Evolutionary conservation across 1,140 invertebrate genomes (phyloP), one percentile per base, ranked within the genome.

Genomic region (Babylonia areolata): DNA sequence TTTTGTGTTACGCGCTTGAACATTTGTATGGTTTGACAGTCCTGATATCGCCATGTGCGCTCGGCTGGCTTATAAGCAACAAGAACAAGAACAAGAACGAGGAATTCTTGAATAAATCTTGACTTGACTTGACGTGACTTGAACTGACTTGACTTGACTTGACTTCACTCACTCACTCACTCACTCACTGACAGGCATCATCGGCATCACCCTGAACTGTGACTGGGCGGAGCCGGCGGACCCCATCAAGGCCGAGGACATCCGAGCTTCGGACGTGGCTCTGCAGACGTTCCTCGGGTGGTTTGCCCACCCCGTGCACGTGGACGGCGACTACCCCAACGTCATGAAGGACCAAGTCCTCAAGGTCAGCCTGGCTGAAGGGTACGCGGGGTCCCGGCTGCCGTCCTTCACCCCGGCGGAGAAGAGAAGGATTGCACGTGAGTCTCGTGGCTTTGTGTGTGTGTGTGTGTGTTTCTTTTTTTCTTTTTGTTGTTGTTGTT

Each of bases 311-410:
- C 92, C 93, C 17, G 91, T 94, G 39, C 92, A 90, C 71, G 90
- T 90, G 33, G 87, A 93, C 73, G 93, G 93, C n/a, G 90, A 93
- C 84, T 94, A 94, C 85, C 94, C 94, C 2, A 82, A 88, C 6
- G 88, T 94, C 11, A 89, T 92, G 89, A 91, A 90, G 71, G 73
- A 85, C 3, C 86, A 83, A 31, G 86, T 93, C 0, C 64, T 3
- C 11, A 87, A 88, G n/a, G 89, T 90, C 64, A 91, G 89, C 58
- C 78, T 81, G 31, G 51, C 71, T 23, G 87, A 91, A 80, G 89
- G 90, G 5, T 78, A 81, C 3, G 79, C 80, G 15, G 77, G 84
- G 33, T 92, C 92, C n/a, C 85, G 91, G 11, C 87, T 92, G 17
- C 92, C 90, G 33, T 75, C 80, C 40, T 91, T 92, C 79, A 91